Evolutionary conservation across 1,140 invertebrate genomes (phyloP).

Genomic region (Temnothorax longispinosus): DNA sequence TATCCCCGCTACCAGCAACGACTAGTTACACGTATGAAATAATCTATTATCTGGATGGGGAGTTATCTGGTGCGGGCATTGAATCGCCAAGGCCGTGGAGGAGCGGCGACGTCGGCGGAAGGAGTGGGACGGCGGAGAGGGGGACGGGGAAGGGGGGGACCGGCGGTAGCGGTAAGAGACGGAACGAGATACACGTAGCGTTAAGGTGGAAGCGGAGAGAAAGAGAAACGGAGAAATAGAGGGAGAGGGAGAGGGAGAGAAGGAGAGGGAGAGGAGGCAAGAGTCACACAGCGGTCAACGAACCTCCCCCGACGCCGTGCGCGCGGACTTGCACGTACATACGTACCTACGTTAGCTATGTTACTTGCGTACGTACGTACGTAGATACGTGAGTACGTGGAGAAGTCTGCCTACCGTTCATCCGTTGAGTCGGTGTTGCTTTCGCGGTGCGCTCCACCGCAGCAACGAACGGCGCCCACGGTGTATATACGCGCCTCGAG

Average conservation of each 20-base stretch:
- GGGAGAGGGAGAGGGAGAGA: constrained; percentile 1
- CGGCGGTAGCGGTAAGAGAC: constrained; percentile 43
- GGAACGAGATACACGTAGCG: constrained; percentile 59
- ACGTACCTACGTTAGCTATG: constrained; percentile 64
- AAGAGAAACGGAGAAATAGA: too few relatives aligned
- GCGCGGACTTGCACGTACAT: constrained; percentile 66
- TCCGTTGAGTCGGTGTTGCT: constrained; percentile 60
- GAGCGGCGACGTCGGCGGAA: constrained; percentile 72
- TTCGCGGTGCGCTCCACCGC: constrained; percentile 48
- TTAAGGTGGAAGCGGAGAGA: neutral
- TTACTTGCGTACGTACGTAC: constrained; percentile 62
- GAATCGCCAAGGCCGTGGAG: constrained; percentile 84
- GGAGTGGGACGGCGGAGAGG: constrained; percentile 35
- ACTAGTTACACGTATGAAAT: constrained; percentile 84
- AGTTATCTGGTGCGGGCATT: constrained; percentile 85
- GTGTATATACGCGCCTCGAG: constrained; percentile 68
- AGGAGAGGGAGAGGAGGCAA: constrained; percentile 58
- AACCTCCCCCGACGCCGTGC: constrained; percentile 73
- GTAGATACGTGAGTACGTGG: constrained; percentile 61
- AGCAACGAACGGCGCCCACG: constrained; percentile 70
- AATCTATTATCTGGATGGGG: constrained; percentile 84
- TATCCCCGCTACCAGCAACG: constrained; percentile 70
- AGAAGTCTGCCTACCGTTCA: constrained; percentile 70
- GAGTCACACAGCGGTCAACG: constrained; percentile 84
- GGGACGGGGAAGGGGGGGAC: constrained; percentile 2